Evolutionary conservation across 2,113 vertebrate species (phyloP), one percentile per base, ranked within the genome.

Genomic region (Sakesphorus luctuosus): DNA sequence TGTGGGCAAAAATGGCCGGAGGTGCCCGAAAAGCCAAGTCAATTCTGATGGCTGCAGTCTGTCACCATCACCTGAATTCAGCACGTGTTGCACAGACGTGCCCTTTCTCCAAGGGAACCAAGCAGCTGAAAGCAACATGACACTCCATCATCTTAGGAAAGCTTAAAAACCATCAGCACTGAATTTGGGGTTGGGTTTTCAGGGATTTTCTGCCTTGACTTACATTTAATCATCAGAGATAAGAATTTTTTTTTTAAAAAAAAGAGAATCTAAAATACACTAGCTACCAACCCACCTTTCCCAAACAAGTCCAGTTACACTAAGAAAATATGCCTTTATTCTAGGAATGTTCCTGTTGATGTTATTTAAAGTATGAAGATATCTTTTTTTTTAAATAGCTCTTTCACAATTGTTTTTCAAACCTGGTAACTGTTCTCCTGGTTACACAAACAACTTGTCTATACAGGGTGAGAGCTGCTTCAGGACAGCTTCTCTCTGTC

Each of bases 121-220:
- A 94, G 89, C 93, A 92, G 84, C 85, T 96, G 93, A 53, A 89
- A 80, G 56, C 68, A 91, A 90, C 92, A 43, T 80, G 95, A 95
- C 83, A 43, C 66, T 80, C 75, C 68, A 29, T 77, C 89, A 86
- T 50, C 75, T 69, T 28, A 19, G 44, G 46, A 53, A 89, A 66
- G 67, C 73, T 84, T 69, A 24, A 75, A 93, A 92, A 73, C 87
- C 88, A 58, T 46, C 76, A 43, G 44, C 52, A 10, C 23, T 13
- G 44, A 1, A 10, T 9, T 79, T 53, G 38, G 29, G 3, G 52
- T 13, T 19, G 56, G 31, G 36, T 58, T 85, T 53, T 81, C 77
- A 50, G 25, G 31, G 67, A 21, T 53, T 80, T 90, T 92, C 78
- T 83, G 55, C 29, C 43, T 85, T 55, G 35, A 28, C 11, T 93